Evolutionary conservation across 2,113 vertebrate species (phyloP).

Genomic region (Sphaerodactylus townsendi): DNA sequence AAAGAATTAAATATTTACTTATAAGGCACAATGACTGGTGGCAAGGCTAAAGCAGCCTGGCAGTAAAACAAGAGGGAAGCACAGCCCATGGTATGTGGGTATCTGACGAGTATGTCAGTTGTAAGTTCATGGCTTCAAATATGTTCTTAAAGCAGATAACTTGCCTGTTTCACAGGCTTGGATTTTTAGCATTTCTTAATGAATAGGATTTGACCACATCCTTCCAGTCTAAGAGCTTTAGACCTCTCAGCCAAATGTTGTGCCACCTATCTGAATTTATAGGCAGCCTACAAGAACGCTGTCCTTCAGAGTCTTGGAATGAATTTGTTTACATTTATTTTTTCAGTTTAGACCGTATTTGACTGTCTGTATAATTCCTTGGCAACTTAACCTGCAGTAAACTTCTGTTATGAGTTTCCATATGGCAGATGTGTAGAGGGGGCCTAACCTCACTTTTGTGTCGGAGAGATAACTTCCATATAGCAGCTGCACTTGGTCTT

Average conservation of each 20-base stretch:
- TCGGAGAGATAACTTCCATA: not conserved
- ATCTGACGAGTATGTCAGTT: too few relatives aligned
- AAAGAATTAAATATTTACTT: too few relatives aligned
- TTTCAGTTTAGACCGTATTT: not conserved
- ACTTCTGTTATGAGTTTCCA: not conserved
- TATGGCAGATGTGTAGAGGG: not conserved
- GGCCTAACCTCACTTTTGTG: not conserved
- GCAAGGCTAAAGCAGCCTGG: too few relatives aligned
- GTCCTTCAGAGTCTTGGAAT: not conserved
- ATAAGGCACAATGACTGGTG: too few relatives aligned
- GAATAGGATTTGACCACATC: not conserved
- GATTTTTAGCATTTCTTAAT: not conserved
- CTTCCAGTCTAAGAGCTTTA: not conserved
- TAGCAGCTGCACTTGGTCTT: not conserved
- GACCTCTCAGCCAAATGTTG: not conserved
- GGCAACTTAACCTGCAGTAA: not conserved
- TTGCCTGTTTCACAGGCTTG: not conserved
- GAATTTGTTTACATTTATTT: not conserved
- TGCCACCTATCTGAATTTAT: not conserved
- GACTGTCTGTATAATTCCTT: not conserved
- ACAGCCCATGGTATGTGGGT: too few relatives aligned
- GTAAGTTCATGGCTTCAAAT: not conserved
- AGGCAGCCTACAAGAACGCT: not conserved
- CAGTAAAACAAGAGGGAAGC: too few relatives aligned
- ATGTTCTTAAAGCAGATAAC: not conserved